These are phyloP conservation scores for Antheraea pernyi DNA, from an alignment of 1,140 invertebrate genomes.

Conservation along the genomic window DNA sequence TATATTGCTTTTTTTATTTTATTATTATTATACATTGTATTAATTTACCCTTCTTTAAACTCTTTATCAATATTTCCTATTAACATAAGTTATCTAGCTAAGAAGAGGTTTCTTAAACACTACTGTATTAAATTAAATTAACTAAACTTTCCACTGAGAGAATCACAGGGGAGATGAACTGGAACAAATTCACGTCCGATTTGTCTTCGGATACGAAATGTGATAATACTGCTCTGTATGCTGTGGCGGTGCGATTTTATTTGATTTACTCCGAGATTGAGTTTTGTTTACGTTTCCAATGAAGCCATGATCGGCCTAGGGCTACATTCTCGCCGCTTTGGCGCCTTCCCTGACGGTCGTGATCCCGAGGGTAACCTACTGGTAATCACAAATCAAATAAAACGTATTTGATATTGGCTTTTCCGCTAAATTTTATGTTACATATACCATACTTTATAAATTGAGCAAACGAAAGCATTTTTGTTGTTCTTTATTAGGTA, in stretches of 20 bases:
- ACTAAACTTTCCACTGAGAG: background rate
- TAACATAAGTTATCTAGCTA: background rate
- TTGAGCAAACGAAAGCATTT: background rate
- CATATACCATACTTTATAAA: background rate
- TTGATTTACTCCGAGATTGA: conserved; percentile 60
- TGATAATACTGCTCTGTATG: conserved; percentile 25
- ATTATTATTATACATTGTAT: too few relatives aligned
- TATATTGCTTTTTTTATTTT: too few relatives aligned
- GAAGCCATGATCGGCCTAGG: conserved; percentile 40
- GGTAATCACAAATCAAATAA: conserved; percentile 57
- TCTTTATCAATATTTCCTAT: too few relatives aligned
- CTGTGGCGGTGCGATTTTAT: conserved; percentile 35
- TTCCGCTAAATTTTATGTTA: conserved; percentile 64
- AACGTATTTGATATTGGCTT: conserved; percentile 59
- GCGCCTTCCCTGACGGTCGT: conserved; percentile 22
- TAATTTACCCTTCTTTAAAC: too few relatives aligned
- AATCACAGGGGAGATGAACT: background rate
- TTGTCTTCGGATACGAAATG: conserved; percentile 6
- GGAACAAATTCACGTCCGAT: conserved; percentile 1
- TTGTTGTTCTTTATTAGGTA: too few relatives aligned
- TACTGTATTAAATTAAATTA: background rate
- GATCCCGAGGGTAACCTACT: conserved; percentile 45
- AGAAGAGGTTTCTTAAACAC: background rate
- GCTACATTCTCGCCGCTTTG: conserved; percentile 22
- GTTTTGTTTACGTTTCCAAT: conserved; percentile 66